Conservation (phyloP, 2,888 invertebrate genomes). For the Smittia aterrima region DNA sequence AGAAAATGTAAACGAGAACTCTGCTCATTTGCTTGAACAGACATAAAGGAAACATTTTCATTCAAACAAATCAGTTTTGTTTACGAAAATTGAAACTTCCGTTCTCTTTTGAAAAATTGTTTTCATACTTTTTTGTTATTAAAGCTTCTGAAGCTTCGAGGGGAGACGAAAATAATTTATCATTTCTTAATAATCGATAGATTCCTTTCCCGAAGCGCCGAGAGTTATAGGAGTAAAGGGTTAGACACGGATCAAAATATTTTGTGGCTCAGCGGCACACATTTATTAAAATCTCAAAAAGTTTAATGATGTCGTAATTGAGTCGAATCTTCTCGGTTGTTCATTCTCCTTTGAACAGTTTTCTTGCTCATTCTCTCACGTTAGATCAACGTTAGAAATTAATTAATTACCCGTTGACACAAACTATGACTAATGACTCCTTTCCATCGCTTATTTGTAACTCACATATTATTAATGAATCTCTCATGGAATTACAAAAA, state of each 20-base stretch:
- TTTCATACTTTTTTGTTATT: neutral
- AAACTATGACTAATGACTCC: conserved; percentile 34
- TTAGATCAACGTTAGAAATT: neutral
- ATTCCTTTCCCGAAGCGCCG: neutral
- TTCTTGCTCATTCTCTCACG: neutral
- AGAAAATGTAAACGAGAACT: neutral
- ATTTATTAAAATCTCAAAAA: conserved; percentile 19
- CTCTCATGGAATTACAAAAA: no score
- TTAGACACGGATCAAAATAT: neutral
- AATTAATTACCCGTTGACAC: conserved; percentile 40
- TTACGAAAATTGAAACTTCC: conserved; percentile 31
- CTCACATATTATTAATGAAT: conserved; percentile 30
- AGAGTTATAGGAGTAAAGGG: neutral
- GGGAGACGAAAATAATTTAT: conserved; percentile 7
- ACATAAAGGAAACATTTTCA: conserved; percentile 27
- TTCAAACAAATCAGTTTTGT: conserved; percentile 20
- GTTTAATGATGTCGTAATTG: conserved; percentile 14
- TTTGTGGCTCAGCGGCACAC: neutral
- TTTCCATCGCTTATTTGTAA: neutral
- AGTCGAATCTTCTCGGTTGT: neutral
- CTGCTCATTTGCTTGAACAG: neutral
- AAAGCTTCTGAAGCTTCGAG: conserved; percentile 3
- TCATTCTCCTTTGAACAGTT: neutral
- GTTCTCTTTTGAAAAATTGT: conserved; percentile 10
- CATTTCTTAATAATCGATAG: conserved; percentile 9